Evolutionary conservation across 35 echinoderm and acorn worm genomes (phyloP), one percentile per base, ranked within the genome.

Genomic region (Patiria miniata): DNA sequence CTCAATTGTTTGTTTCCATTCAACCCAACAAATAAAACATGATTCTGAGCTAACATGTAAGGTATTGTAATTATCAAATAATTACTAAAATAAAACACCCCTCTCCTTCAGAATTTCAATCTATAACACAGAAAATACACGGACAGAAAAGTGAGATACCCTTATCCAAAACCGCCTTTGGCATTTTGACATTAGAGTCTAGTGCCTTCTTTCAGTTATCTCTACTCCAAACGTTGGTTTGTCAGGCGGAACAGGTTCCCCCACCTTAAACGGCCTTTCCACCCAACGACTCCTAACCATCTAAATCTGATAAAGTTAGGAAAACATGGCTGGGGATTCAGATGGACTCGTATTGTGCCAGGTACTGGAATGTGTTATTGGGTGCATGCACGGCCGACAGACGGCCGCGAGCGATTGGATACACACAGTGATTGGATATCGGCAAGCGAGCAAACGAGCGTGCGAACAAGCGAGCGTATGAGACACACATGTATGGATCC

Each of bases 231-330:
- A 29, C 26, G 26, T 30, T 73, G 26, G 29, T 73, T 12, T 28
- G 18, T 6, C 29, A 73, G 1, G 1, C 21, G 5, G 65, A 73
- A 23, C 21, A 30, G 2, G 23, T 3, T 23, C 7, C 33, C 65
- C 22, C 1, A 2, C 8, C 34, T 73, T 15, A 14, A 73, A 73
- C 26, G 10, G 15, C 65, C 34, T 36, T 23, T 23, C 14, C 21
- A 36, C 65, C 30, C 65, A 28, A 73, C 34, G 26, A 0, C 65
- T 73, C 65, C 34, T 73, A 26, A 10, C 14, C 65, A 73, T 36
- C 21, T 36, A 32, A 73, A 73, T 73, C 65, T 73, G 65, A 73
- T 73, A 6, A 73, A 73, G 65, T 73, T 73, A 34, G 65, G 26
- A 73, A 73, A 73, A 73, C 65, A 73, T 73, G 21, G 65, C 26